These are phyloP conservation scores for Dysmachus trigonus DNA, from an alignment of 2,888 invertebrate species.

Conservation along the genomic window DNA sequence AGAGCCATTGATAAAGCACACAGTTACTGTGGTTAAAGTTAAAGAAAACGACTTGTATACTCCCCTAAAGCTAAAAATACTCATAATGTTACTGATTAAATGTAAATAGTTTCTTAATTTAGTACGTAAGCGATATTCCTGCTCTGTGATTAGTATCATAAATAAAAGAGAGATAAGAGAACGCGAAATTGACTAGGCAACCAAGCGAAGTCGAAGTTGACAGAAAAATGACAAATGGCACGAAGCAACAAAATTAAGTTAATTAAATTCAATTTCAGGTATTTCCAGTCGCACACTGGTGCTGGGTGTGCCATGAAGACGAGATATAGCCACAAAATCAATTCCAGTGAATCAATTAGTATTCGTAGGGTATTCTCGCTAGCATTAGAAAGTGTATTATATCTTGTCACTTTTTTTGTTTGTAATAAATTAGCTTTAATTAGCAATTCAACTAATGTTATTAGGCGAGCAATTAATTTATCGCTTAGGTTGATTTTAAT, in stretches of 20 bases:
- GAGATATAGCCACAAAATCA: constrained; percentile 1
- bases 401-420: constrained; percentile 14
- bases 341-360: constrained; percentile 35
- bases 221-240: not conserved
- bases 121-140: constrained; percentile 24
- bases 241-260: not conserved
- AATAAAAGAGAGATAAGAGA: constrained; percentile 8
- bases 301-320: not conserved
- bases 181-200: not conserved
- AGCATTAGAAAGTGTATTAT: constrained; percentile 31
- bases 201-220: not conserved
- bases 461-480: constrained; percentile 29
- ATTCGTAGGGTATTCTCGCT: constrained; percentile 13
- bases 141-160: constrained; percentile 37
- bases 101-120: constrained; percentile 27
- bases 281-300: not conserved
- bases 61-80: not conserved
- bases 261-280: not conserved
- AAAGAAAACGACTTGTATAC: not conserved
- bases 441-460: constrained; percentile 31
- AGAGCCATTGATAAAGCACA: not conserved
- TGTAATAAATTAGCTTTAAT: constrained; percentile 30
- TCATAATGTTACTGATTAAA: not conserved
- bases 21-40: not conserved
- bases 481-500: constrained; percentile 18